These are phyloP conservation scores for Ophion ventricosus DNA, from an alignment of 2,888 invertebrate genomes.

Conservation along the genomic window DNA sequence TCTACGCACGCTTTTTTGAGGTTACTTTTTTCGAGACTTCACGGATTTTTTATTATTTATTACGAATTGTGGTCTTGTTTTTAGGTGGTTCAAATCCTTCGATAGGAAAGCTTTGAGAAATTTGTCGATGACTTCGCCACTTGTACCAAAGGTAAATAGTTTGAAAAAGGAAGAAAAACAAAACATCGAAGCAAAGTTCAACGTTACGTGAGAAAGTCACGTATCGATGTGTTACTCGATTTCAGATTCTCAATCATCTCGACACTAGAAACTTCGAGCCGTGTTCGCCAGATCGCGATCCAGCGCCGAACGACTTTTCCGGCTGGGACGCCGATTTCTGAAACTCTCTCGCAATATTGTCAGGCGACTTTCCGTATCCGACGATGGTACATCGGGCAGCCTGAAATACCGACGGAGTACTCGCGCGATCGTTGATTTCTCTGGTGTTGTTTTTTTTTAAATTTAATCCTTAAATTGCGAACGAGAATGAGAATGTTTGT, in stretches of 20 bases:
- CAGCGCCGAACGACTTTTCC: constrained; percentile 92
- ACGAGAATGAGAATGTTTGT: neutral
- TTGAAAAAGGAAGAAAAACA: neutral
- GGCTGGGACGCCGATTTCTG: constrained; percentile 95
- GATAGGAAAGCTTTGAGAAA: constrained; percentile 92
- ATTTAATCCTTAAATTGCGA: neutral
- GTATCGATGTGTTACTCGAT: neutral
- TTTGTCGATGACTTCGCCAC: constrained; percentile 88
- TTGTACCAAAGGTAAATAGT: constrained; percentile 86
- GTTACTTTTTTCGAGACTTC: neutral
- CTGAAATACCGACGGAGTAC: neutral
- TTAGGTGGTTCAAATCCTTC: constrained; percentile 94
- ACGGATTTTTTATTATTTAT: neutral
- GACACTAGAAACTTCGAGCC: constrained; percentile 94
- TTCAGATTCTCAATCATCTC: constrained; percentile 85
- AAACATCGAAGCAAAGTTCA: neutral
- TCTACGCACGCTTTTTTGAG: neutral
- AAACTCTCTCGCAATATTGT: constrained; percentile 62
- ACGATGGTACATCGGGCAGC: neutral
- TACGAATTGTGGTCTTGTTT: neutral
- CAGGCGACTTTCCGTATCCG: neutral
- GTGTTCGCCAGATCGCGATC: constrained; percentile 90
- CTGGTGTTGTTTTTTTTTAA: neutral
- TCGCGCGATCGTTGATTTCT: neutral
- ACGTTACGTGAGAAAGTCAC: neutral